Conservation (phyloP, 2,888 invertebrate species). For the Pedicia rivosa region DNA sequence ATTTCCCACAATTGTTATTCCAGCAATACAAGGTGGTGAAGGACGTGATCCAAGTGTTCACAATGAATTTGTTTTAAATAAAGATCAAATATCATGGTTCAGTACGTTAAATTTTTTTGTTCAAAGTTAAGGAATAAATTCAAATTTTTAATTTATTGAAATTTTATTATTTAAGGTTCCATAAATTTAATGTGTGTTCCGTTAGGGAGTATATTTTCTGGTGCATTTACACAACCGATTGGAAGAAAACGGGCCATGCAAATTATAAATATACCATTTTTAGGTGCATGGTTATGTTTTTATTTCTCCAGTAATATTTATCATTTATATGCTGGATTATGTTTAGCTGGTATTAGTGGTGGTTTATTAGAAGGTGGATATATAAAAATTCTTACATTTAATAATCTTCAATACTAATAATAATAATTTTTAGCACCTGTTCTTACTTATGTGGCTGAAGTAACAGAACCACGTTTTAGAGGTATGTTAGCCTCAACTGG, state of each 20-base stretch:
- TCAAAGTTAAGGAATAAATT: too few relatives aligned
- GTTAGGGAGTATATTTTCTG: slow-evolving; percentile 59
- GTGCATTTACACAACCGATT: slow-evolving; percentile 49
- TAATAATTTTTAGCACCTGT: slow-evolving; percentile 24
- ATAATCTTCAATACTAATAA: not conserved
- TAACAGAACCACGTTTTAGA: slow-evolving; percentile 62
- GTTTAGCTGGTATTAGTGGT: slow-evolving; percentile 57
- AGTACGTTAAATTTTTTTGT: slow-evolving; percentile 31
- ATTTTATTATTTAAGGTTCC: slow-evolving; percentile 41
- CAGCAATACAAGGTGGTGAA: slow-evolving; percentile 43
- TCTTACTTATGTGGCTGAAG: slow-evolving; percentile 69
- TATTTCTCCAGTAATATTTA: slow-evolving; percentile 43
- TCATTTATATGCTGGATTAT: slow-evolving; percentile 52
- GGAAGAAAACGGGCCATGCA: slow-evolving; percentile 65
- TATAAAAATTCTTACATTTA: slow-evolving; percentile 22
- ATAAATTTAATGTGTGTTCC: slow-evolving; percentile 67
- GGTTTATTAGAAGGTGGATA: slow-evolving; percentile 70
- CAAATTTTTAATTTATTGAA: not conserved
- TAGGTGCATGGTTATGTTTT: slow-evolving; percentile 58
- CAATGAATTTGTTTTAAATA: slow-evolving; percentile 35
- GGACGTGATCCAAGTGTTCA: slow-evolving; percentile 22
- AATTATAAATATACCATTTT: slow-evolving; percentile 54
- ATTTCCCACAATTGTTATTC: slow-evolving; percentile 66
- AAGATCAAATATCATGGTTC: slow-evolving; percentile 57
- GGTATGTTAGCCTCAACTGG: slow-evolving; percentile 60